A percentile compares a stretch with the other conserved stretches of the same genome.
Evolutionary conservation across 1,140 invertebrate genomes (phyloP).

Genomic region (Potamilus streckersoni): DNA sequence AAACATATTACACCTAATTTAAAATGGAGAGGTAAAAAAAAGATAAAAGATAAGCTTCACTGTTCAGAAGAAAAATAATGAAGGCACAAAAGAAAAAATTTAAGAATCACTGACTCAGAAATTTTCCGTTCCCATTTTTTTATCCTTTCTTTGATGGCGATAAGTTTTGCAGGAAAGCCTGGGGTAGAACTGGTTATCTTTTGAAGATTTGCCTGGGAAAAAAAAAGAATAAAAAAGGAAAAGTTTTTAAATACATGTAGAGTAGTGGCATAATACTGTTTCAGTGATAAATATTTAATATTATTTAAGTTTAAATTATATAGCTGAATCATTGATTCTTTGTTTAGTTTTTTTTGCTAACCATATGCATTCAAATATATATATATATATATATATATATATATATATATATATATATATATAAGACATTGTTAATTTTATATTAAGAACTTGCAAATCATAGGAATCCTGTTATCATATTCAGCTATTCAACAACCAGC

Average conservation of each 20-base stretch:
- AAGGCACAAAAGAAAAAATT: not conserved
- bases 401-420: not conserved
- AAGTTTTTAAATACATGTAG: not conserved
- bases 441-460: too few species aligned
- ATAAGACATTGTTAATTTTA: not conserved
- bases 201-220: slow-evolving; percentile 36
- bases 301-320: not conserved
- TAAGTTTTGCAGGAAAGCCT: slow-evolving; percentile 41
- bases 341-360: not conserved
- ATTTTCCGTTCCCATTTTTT: slow-evolving; percentile 58
- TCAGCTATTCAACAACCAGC: too few species aligned
- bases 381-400: too few species aligned
- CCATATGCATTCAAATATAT: not conserved
- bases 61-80: not conserved
- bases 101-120: slow-evolving; percentile 50
- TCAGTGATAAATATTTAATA: not conserved
- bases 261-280: not conserved
- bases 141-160: slow-evolving; percentile 48
- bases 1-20: not conserved
- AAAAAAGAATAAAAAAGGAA: not conserved
- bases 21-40: too few species aligned
- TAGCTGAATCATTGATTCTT: not conserved
- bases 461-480: too few species aligned
- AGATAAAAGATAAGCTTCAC: too few species aligned
- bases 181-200: slow-evolving; percentile 29